Evolutionary conservation across 2,888 invertebrate species (phyloP).

Genomic region (Diaperis boleti): DNA sequence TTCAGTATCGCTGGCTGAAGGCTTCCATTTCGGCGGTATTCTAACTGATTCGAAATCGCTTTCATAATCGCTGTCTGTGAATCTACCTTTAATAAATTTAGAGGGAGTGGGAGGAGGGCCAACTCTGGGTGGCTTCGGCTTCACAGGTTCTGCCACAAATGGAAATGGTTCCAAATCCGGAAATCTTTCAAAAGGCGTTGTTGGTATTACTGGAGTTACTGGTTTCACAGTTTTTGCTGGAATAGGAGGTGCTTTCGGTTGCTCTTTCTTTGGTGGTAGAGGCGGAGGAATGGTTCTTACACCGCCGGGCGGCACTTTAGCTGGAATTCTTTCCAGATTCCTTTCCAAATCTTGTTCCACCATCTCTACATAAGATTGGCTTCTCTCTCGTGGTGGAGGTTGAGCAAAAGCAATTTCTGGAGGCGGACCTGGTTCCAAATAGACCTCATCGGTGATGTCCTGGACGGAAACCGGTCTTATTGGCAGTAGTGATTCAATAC

Average conservation of each 20-base stretch:
- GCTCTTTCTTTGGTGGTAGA: slow-evolving; percentile 64
- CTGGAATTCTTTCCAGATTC: slow-evolving; percentile 68
- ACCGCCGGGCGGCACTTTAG: slow-evolving; percentile 69
- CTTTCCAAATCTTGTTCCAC: slow-evolving; percentile 71
- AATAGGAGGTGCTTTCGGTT: slow-evolving; percentile 65
- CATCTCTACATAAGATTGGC: slow-evolving; percentile 71
- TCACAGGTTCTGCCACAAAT: slow-evolving; percentile 66
- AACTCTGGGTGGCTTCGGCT: slow-evolving; percentile 60
- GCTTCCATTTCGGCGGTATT: slow-evolving; percentile 71
- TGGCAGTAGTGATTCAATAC: slow-evolving; percentile 47
- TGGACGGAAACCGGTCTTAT: slow-evolving; percentile 64
- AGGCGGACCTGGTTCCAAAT: slow-evolving; percentile 76
- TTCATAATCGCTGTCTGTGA: slow-evolving; percentile 77
- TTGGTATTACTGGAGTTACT: slow-evolving; percentile 52
- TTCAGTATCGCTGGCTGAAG: slow-evolving; percentile 75
- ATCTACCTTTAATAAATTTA: slow-evolving; percentile 70
- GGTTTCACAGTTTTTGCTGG: slow-evolving; percentile 59
- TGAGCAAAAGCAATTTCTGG: slow-evolving; percentile 77
- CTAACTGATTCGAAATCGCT: slow-evolving; percentile 71
- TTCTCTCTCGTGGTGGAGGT: slow-evolving; percentile 65
- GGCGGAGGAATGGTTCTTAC: slow-evolving; percentile 70
- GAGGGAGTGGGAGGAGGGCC: slow-evolving; percentile 72
- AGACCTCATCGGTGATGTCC: slow-evolving; percentile 67
- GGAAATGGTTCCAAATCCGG: slow-evolving; percentile 68
- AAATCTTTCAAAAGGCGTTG: slow-evolving; percentile 64